phyloP scores from a whole-genome alignment of 2,888 invertebrate species.

The Phaedon cochleariae region DNA sequence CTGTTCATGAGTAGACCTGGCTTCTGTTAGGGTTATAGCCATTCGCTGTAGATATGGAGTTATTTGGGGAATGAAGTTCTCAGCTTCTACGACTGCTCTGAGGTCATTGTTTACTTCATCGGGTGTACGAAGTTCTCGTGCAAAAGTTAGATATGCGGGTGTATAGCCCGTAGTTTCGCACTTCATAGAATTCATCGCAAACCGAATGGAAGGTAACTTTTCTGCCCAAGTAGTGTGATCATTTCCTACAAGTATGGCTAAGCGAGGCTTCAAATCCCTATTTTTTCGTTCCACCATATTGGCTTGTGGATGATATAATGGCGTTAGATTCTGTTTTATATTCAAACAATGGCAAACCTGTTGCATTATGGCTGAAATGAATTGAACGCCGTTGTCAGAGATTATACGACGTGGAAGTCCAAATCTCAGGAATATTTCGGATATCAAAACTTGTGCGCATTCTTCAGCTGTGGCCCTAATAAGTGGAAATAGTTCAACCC shows the following conservation, averaged over 20 bases:
- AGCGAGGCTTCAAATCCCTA: slow-evolving; percentile 51
- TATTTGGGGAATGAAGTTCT: slow-evolving; percentile 42
- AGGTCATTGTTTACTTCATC: slow-evolving; percentile 44
- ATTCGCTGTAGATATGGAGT: slow-evolving; percentile 44
- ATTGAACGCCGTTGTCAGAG: slow-evolving; percentile 54
- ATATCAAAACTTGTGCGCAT: slow-evolving; percentile 41
- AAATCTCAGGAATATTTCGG: slow-evolving; percentile 50
- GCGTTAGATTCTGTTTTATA: slow-evolving; percentile 19
- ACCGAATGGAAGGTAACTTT: slow-evolving; percentile 52
- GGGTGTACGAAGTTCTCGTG: slow-evolving; percentile 52
- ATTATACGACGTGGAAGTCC: slow-evolving; percentile 52
- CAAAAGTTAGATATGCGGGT: slow-evolving; percentile 54
- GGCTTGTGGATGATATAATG: slow-evolving; percentile 38
- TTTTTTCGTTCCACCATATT: slow-evolving; percentile 44
- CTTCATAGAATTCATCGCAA: slow-evolving; percentile 54
- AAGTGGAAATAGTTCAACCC: slow-evolving; percentile 42
- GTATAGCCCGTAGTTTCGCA: slow-evolving; percentile 49
- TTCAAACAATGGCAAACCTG: slow-evolving; percentile 42
- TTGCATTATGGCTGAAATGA: slow-evolving; percentile 51
- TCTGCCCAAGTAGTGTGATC: slow-evolving; percentile 52
- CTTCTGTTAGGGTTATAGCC: slow-evolving; percentile 19
- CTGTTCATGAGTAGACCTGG: slow-evolving; percentile 11
- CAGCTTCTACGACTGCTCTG: not conserved
- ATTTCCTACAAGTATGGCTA: slow-evolving; percentile 47
- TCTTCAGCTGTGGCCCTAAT: slow-evolving; percentile 41